Percentiles rank a stretch among this genome's conserved stretches.
Evolutionary conservation across 2,113 vertebrate species (phyloP).

Genomic region (Syrmaticus mikado): DNA sequence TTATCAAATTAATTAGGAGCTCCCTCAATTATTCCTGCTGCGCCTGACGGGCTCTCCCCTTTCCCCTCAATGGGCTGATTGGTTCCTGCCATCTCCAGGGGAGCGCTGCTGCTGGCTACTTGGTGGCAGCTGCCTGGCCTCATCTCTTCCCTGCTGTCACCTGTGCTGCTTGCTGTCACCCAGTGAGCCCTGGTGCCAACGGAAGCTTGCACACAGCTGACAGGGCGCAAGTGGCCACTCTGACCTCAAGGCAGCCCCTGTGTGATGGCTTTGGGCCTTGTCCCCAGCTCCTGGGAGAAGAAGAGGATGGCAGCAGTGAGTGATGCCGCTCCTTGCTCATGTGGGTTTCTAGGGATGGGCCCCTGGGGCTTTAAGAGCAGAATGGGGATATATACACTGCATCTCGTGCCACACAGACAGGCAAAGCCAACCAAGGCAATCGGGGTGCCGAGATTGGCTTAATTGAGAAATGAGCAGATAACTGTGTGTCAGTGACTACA

Average conservation of each 20-base stretch:
- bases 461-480: conserved; percentile 72
- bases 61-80: neutral
- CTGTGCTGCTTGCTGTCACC: neutral
- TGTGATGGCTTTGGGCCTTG: neutral
- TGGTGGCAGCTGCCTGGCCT: neutral
- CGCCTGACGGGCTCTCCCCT: conserved; percentile 21
- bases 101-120: neutral
- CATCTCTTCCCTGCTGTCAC: neutral
- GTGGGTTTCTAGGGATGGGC: neutral
- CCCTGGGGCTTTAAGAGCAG: neutral
- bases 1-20: conserved; percentile 75
- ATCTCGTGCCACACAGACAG: neutral
- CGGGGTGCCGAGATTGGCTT: conserved; percentile 44
- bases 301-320: fast-evolving
- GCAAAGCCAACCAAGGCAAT: conserved; percentile 29
- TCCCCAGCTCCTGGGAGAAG: neutral
- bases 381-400: neutral
- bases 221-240: fast-evolving
- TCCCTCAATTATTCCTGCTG: conserved; percentile 69
- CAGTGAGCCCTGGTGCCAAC: fast-evolving
- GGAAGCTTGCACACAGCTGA: fast-evolving
- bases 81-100: neutral
- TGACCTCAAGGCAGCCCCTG: neutral
- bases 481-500: conserved; percentile 57
- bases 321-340: fast-evolving